Evolutionary conservation across 2,797 vertebrate species (phyloP).

Genomic region (Crocidura indochinensis): DNA sequence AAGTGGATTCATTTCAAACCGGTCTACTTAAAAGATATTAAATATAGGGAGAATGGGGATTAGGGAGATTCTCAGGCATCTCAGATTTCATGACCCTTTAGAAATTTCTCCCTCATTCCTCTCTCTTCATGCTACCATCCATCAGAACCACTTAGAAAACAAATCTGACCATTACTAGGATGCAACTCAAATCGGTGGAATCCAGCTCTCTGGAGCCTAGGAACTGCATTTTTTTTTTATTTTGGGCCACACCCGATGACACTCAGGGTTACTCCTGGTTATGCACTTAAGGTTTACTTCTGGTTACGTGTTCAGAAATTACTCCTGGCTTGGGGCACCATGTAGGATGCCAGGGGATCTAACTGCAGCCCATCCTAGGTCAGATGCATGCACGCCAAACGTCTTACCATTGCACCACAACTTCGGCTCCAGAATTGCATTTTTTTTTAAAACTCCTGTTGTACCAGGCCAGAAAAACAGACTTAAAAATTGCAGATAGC

Average conservation of each 20-base stretch:
- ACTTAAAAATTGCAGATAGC: not conserved
- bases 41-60: too few species aligned
- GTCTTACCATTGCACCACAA: too few species aligned
- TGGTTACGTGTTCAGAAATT: too few species aligned
- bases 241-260: too few species aligned
- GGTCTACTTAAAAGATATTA: not conserved
- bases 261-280: too few species aligned
- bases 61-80: not conserved
- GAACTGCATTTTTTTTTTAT: not conserved
- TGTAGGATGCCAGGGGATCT: too few species aligned
- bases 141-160: not conserved
- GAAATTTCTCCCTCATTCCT: not conserved
- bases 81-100: not conserved
- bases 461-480: not conserved
- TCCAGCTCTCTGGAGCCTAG: not conserved
- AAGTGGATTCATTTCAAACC: not conserved
- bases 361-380: too few species aligned
- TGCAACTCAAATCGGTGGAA: not conserved
- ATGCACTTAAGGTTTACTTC: too few species aligned
- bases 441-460: too few species aligned
- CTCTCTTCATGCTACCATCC: accelerated
- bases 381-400: too few species aligned
- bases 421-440: too few species aligned
- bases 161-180: not conserved
- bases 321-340: too few species aligned